Evolutionary conservation across 2,888 invertebrate genomes (phyloP).

Genomic region (Scaptomyza parva): DNA sequence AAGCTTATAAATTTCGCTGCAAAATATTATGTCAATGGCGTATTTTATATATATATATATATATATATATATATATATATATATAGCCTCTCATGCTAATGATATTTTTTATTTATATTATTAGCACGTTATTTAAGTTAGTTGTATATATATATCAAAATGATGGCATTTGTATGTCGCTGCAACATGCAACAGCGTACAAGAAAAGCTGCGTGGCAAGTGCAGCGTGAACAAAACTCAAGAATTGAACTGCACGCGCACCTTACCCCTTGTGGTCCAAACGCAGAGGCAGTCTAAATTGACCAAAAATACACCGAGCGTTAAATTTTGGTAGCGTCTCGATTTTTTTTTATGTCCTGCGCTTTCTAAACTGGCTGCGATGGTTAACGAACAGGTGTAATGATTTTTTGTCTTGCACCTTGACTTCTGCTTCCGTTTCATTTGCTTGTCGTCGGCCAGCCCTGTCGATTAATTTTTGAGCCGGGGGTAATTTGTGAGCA

Average conservation of each 20-base stretch:
- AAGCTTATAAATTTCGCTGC: too few species aligned
- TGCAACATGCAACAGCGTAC: slow-evolving; percentile 59
- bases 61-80: too few species aligned
- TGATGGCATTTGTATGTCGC: slow-evolving; percentile 49
- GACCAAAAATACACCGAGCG: slow-evolving; percentile 54
- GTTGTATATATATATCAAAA: slow-evolving; percentile 61
- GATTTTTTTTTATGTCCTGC: slow-evolving; percentile 31
- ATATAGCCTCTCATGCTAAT: slow-evolving; percentile 1
- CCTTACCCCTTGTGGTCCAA: slow-evolving; percentile 29
- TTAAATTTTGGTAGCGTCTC: slow-evolving; percentile 33
- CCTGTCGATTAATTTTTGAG: slow-evolving; percentile 59
- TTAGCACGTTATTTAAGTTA: slow-evolving; percentile 41
- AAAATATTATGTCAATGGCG: too few species aligned
- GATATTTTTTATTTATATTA: slow-evolving; percentile 56
- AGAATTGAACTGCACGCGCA: slow-evolving; percentile 43
- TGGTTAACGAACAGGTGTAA: slow-evolving; percentile 73
- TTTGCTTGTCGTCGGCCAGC: slow-evolving; percentile 29
- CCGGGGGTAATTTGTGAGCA: slow-evolving; percentile 67
- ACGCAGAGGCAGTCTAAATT: slow-evolving; percentile 37
- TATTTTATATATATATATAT: too few species aligned
- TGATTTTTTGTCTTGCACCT: slow-evolving; percentile 79
- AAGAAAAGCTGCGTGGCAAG: slow-evolving; percentile 33
- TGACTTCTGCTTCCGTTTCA: slow-evolving; percentile 73
- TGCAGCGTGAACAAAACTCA: slow-evolving; percentile 61
- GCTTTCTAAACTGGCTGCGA: slow-evolving; percentile 62